Base-by-base conservation (phyloP, 2,797 vertebrate genomes). In the Enteromius argenteus region DNA sequence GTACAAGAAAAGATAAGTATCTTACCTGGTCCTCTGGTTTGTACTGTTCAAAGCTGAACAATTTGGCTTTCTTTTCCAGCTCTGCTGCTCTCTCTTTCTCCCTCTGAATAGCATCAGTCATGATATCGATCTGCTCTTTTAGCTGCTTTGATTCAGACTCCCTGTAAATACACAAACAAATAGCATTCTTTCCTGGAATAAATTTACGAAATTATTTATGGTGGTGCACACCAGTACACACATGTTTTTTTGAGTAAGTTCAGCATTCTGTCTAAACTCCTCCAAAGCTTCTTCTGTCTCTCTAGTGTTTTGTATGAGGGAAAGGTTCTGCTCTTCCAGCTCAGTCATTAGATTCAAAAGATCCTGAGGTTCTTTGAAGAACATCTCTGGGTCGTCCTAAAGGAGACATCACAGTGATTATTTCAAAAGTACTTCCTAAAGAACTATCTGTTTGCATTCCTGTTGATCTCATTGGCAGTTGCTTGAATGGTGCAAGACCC, bases 331-430 rank as follows among this genome's bases (percentile, higher is more conserved):
- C 87, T 99, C 96, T 30, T 96, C 96, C 90, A 97, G 92, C 88
- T 96, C 92, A 0, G 58, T 92, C 88, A 99, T 94, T 90, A 96
- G 30, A 51, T 95, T 91, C 87, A 99, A 90, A 9, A 99, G 91
- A 91, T 99, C 96, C 71, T 96, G 92, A 0, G 97, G 97, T 27
- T 98, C 94, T 0, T 95, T 96, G 89, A 99, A 99, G 92, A 96
- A 98, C 19, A 99, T 83, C 85, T 95, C 90, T 0, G 95, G 94
- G 8, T 96, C 94, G 86, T 97, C 92, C 95, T 95, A 81, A 46
- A 88, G 75, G 60, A 77, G 72, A 51, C 11, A 35, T 58, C 4
- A 84, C n/a, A 73, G 1, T 3, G 42, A 32, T 46, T 5, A 51
- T 30, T 23, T 78, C 46, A 51, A 62, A 78, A 72, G 30, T 46